Conservation (phyloP, 2,113 vertebrate genomes). For the Anser brachyrhynchus region DNA sequence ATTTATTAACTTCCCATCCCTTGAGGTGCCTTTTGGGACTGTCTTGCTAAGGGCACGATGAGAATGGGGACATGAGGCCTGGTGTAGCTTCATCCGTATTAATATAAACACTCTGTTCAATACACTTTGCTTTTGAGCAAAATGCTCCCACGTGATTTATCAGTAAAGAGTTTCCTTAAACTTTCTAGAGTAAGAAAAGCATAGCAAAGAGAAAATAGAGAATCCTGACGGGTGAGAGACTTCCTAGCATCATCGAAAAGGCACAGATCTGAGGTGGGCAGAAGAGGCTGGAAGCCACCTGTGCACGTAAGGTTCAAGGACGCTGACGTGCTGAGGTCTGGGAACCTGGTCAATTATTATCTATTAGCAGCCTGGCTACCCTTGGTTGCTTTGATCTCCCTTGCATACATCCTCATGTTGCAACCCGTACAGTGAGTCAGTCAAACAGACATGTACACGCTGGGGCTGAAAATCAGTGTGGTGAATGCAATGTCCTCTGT, state of each 20-base stretch:
- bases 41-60: not conserved
- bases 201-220: not conserved
- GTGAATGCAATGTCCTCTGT: not conserved
- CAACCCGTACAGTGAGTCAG: not conserved
- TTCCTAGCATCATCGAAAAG: not conserved
- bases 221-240: not conserved
- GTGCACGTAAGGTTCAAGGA: accelerated
- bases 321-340: not conserved
- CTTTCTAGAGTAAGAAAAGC: not conserved
- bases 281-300: not conserved
- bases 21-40: accelerated
- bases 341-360: not conserved
- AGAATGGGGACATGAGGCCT: not conserved
- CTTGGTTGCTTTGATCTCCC: not conserved
- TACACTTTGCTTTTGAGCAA: not conserved
- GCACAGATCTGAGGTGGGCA: not conserved
- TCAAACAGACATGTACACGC: not conserved
- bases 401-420: not conserved
- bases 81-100: not conserved
- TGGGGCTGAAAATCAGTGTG: not conserved
- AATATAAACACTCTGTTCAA: not conserved
- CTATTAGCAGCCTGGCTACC: not conserved
- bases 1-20: not conserved
- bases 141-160: not conserved
- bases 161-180: not conserved